Evolutionary conservation across 1,140 invertebrate genomes (phyloP).

Genomic region (Chymomyza costata): DNA sequence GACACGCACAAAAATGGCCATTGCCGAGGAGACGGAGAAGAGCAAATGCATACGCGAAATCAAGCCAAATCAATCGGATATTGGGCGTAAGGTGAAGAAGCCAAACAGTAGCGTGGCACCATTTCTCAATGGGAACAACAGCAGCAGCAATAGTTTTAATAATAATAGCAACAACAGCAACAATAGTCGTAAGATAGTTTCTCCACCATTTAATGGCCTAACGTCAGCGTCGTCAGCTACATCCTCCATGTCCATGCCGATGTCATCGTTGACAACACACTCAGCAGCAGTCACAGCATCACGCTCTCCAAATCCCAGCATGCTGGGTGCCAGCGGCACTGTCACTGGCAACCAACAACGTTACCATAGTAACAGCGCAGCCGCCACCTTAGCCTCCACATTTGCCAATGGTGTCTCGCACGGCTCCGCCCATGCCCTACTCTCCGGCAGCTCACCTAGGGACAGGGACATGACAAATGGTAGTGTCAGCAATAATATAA

Average conservation of each 20-base stretch:
- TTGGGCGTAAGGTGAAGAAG: slow-evolving; percentile 87
- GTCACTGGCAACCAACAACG: slow-evolving; percentile 44
- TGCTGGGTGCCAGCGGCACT: slow-evolving; percentile 60
- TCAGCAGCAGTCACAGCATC: slow-evolving; percentile 29
- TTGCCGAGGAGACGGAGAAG: slow-evolving; percentile 91
- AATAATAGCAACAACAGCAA: too few species aligned
- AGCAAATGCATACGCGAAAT: slow-evolving; percentile 95
- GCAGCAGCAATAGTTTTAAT: slow-evolving; percentile 65
- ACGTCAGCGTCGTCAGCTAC: slow-evolving; percentile 26
- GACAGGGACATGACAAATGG: slow-evolving; percentile 19
- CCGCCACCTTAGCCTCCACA: slow-evolving; percentile 52
- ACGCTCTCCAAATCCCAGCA: slow-evolving; percentile 66
- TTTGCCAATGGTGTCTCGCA: slow-evolving; percentile 74
- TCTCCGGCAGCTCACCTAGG: slow-evolving; percentile 56
- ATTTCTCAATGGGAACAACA: slow-evolving; percentile 58
- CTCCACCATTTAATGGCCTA: slow-evolving; percentile 69
- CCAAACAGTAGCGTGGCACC: slow-evolving; percentile 45
- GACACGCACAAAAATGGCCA: slow-evolving; percentile 91
- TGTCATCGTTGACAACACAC: slow-evolving; percentile 21
- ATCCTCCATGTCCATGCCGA: slow-evolving; percentile 5
- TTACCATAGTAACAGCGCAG: slow-evolving; percentile 30
- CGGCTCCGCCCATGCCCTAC: slow-evolving; percentile 48
- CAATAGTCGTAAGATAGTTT: slow-evolving; percentile 73
- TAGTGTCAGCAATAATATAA: slow-evolving; percentile 9
- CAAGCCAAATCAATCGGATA: slow-evolving; percentile 90